phyloP scores from a whole-genome alignment of 2,113 vertebrate species.

The Erythrocercus mccallii region DNA sequence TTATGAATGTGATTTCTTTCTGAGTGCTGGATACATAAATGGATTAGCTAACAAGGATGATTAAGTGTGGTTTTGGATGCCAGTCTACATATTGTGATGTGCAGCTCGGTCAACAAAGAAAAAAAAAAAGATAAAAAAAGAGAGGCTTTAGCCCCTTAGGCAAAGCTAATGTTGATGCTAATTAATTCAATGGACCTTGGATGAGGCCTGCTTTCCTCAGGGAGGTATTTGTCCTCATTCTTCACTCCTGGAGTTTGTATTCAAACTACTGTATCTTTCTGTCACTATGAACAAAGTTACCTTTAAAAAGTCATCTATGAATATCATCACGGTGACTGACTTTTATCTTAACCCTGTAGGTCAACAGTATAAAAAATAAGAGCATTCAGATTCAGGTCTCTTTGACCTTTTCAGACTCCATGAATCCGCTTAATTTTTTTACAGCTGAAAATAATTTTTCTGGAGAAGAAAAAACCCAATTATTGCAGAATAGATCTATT shows the following conservation, averaged over 20 bases:
- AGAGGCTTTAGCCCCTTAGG: neutral
- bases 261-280: slow-evolving; percentile 29
- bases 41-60: neutral
- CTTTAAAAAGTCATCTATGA: slow-evolving; percentile 62
- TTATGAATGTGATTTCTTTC: neutral
- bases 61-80: neutral
- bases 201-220: slow-evolving; percentile 19
- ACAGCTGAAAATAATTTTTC: slow-evolving; percentile 20
- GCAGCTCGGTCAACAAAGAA: neutral
- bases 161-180: slow-evolving; percentile 7
- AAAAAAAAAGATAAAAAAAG: neutral
- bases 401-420: slow-evolving; percentile 48
- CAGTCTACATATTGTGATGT: neutral
- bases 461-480: neutral
- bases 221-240: slow-evolving; percentile 50
- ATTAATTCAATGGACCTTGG: slow-evolving; percentile 51
- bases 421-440: slow-evolving; percentile 51
- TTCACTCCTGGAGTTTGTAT: slow-evolving; percentile 12
- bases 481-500: neutral
- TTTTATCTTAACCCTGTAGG: slow-evolving; percentile 60
- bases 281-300: slow-evolving; percentile 55
- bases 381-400: slow-evolving; percentile 29
- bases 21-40: neutral
- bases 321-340: slow-evolving; percentile 48
- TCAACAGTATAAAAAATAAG: slow-evolving; percentile 57